Percentiles rank a stretch among this genome's conserved stretches.
phyloP scores from a whole-genome alignment of 2,888 invertebrate genomes.

The Hypercompe scribonia region DNA sequence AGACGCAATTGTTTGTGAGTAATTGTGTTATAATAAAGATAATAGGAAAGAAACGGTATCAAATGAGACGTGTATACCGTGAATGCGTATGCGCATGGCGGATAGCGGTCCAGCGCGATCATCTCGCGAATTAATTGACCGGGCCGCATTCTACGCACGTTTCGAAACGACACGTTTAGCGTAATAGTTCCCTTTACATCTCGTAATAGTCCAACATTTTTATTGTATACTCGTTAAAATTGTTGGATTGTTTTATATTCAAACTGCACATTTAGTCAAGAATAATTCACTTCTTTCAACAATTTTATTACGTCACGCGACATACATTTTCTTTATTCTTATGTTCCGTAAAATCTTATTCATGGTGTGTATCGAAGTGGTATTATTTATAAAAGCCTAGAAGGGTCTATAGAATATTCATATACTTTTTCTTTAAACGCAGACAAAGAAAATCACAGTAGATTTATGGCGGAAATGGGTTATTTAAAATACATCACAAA shows the following conservation, averaged over 20 bases:
- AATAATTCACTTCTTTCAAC: background rate
- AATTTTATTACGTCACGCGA: background rate
- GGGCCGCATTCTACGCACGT: slow-evolving; percentile 58
- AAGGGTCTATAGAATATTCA: background rate
- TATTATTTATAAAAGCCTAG: background rate
- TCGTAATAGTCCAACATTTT: slow-evolving; percentile 17
- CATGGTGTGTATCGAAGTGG: background rate
- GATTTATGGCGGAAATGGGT: too few species aligned
- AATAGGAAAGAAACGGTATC: slow-evolving; percentile 5
- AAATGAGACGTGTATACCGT: slow-evolving; percentile 11
- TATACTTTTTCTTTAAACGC: background rate
- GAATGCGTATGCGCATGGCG: slow-evolving; percentile 12
- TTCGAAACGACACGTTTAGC: slow-evolving; percentile 51
- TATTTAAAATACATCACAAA: background rate
- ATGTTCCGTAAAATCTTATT: background rate
- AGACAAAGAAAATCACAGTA: background rate
- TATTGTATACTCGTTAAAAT: slow-evolving; percentile 11
- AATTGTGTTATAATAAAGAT: background rate
- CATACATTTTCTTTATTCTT: background rate
- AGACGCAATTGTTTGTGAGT: too few species aligned
- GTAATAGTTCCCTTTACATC: slow-evolving; percentile 42
- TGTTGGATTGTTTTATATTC: slow-evolving; percentile 12
- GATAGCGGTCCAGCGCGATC: slow-evolving; percentile 45
- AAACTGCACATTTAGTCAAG: background rate
- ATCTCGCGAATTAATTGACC: slow-evolving; percentile 65